A percentile compares a stretch with the other conserved stretches of the same genome.
Conservation (phyloP, 2,113 vertebrate species). For the Pitta sordida region DNA sequence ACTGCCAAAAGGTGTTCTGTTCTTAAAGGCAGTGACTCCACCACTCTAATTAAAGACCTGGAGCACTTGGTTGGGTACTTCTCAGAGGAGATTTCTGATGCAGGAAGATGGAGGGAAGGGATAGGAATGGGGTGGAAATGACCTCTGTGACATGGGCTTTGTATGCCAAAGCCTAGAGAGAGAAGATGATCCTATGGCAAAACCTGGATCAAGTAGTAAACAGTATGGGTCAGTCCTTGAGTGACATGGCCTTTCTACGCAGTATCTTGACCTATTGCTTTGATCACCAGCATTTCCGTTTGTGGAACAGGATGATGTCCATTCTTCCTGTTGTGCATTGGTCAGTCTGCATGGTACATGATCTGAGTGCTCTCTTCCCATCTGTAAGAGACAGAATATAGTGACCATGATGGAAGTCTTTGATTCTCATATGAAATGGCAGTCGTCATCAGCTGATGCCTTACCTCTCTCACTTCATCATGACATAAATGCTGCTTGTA, state of each 20-base stretch:
- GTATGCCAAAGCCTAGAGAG: not conserved
- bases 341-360: not conserved
- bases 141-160: not conserved
- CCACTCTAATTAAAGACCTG: not conserved
- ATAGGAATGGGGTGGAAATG: not conserved
- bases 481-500: not conserved
- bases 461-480: not conserved
- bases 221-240: not conserved
- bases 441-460: not conserved
- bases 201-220: not conserved
- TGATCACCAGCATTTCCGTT: not conserved
- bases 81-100: not conserved
- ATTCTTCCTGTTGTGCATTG: fast-evolving
- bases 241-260: not conserved
- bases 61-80: not conserved
- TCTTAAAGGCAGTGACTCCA: not conserved
- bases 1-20: not conserved
- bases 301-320: not conserved
- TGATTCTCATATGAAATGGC: not conserved
- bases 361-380: not conserved
- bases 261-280: not conserved
- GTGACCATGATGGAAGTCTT: not conserved
- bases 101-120: not conserved
- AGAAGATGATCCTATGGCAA: not conserved
- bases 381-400: not conserved